Conservation (phyloP, 2,797 vertebrate species). For the Pseudomugil tenellus region DNA sequence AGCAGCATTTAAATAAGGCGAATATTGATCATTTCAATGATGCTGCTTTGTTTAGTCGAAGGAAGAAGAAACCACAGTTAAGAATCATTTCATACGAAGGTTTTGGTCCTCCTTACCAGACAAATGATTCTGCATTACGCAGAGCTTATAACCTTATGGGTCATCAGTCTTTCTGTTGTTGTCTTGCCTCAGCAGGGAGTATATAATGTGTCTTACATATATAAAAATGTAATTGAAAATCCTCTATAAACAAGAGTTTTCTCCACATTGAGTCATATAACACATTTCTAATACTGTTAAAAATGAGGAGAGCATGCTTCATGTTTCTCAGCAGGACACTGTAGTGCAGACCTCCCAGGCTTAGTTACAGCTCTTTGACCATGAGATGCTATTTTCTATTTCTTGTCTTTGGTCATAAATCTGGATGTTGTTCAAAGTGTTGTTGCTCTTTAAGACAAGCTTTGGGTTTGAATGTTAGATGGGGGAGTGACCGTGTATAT, state of each 20-base stretch:
- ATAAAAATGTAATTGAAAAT: constrained; percentile 45
- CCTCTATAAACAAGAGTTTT: constrained; percentile 60
- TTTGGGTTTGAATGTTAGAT: constrained; percentile 41
- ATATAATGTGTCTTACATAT: constrained; percentile 30
- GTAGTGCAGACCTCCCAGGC: constrained; percentile 72
- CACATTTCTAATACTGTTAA: constrained; percentile 80
- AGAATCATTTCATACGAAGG: constrained; percentile 56
- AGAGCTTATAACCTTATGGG: constrained; percentile 59
- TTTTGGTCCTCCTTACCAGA: constrained; percentile 67
- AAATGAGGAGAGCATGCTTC: constrained; percentile 70
- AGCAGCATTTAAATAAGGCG: constrained; percentile 88
- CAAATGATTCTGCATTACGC: constrained; percentile 51
- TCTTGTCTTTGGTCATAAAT: constrained; percentile 73
- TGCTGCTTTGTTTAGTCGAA: constrained; percentile 71
- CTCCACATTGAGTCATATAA: constrained; percentile 45
- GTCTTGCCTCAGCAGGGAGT: constrained; percentile 24
- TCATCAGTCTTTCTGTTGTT: constrained; percentile 32
- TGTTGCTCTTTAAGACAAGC: constrained; percentile 45
- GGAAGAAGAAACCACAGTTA: constrained; percentile 61
- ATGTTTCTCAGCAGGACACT: constrained; percentile 73
- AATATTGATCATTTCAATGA: constrained; percentile 74
- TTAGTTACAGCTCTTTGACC: constrained; percentile 47
- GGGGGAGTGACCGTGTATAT: not conserved
- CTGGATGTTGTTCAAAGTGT: constrained; percentile 50
- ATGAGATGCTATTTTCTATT: constrained; percentile 22